phyloP scores from a whole-genome alignment of 2,888 invertebrate species.

The Synanthedon myopaeformis region DNA sequence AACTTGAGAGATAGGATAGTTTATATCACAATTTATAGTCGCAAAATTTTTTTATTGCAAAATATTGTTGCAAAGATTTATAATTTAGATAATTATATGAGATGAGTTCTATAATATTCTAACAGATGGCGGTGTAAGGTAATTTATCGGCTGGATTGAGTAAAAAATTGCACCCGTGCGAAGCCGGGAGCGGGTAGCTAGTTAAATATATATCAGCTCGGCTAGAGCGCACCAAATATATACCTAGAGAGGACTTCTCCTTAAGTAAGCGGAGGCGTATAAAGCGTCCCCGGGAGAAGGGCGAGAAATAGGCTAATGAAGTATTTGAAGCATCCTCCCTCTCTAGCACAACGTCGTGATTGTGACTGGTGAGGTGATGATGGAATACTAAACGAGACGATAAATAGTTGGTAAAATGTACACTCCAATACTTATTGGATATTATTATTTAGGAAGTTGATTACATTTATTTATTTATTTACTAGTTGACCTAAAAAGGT shows the following conservation, averaged over 20 bases:
- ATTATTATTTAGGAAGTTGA: not conserved
- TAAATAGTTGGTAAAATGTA: slow-evolving; percentile 18
- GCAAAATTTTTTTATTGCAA: no score
- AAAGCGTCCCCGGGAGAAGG: slow-evolving; percentile 7
- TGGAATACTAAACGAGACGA: slow-evolving; percentile 34
- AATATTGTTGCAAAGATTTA: no score
- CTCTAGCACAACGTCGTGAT: slow-evolving; percentile 19
- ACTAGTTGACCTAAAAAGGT: not conserved
- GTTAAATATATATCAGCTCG: no score
- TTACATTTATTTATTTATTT: not conserved
- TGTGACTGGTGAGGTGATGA: slow-evolving; percentile 16
- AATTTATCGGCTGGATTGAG: no score
- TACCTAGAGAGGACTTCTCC: not conserved
- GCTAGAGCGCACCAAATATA: no score
- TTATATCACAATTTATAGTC: no score
- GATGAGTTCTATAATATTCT: no score
- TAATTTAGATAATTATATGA: no score
- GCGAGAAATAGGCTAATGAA: slow-evolving; percentile 39
- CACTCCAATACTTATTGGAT: not conserved
- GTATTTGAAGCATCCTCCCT: slow-evolving; percentile 21
- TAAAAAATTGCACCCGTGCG: no score
- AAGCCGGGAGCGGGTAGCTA: no score
- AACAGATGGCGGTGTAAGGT: no score
- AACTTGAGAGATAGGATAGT: no score
- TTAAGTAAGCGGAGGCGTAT: not conserved